Evolutionary conservation across 2,888 invertebrate species (phyloP), one percentile per base, ranked within the genome.

Genomic region (Quadroppia sp.): DNA sequence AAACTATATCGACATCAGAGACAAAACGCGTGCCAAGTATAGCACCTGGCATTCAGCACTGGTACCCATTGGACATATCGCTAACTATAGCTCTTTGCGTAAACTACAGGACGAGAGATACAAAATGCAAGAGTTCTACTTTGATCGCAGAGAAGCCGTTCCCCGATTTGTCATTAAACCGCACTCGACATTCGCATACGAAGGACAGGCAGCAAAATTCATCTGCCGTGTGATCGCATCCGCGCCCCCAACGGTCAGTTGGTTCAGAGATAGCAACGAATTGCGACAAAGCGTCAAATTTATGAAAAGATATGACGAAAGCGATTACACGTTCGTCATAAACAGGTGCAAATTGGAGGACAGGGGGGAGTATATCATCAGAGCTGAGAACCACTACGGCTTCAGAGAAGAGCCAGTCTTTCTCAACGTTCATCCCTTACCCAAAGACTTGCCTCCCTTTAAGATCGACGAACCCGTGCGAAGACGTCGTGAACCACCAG

Each of bases 111-210:
- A 96, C 82, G 94, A 96, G 80, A 96, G 96, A 84, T 97, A 96
- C 86, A 90, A 90, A 84, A 97, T 99, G 76, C 91, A 94, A 82
- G 98, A 99, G 80, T 89, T 94, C 78, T 92, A 91, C 81, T 95
- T 97, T 82, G 97, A 98, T 85, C 92, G 97, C 56, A 87, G 94
- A 79, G 98, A 99, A 86, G 98, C 98, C 28, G 95, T 94, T 64
- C 99, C 99, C 7, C 87, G 98, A 82, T 99, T 99, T 85, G 94
- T 99, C 80, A 95, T 99, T 82, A 90, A 90, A 82, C 99, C 99
- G 9, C 90, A 91, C 80, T 94, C 93, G 75, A 94, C 95, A 77
- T 93, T 95, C 85, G 93, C 94, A 79, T 94, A 92, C 84, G 98
- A 99, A 82, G 98, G 98, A 42, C 96, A 98, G 83, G 93, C 92